Evolutionary conservation across 2,113 vertebrate genomes (phyloP).

Genomic region (Scortum barcoo): DNA sequence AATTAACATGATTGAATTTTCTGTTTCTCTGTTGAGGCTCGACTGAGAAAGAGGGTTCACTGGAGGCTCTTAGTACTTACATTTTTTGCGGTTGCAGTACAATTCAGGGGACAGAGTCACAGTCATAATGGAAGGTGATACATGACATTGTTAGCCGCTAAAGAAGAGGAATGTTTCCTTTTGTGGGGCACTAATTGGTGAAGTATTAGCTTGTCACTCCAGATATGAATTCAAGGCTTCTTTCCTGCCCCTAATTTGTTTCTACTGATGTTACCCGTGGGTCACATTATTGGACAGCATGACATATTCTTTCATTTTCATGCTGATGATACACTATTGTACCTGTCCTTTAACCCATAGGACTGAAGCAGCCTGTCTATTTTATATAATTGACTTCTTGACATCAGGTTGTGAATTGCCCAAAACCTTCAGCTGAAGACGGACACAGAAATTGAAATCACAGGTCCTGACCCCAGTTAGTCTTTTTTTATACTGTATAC

Average conservation of each 20-base stretch:
- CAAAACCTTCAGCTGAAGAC: background rate
- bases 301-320: conserved; percentile 32
- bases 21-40: conserved; percentile 50
- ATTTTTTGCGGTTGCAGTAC: background rate
- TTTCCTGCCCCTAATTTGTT: conserved; percentile 24
- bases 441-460: conserved; percentile 22
- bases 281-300: conserved; percentile 26
- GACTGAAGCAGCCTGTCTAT: conserved; percentile 5
- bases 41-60: conserved; percentile 32
- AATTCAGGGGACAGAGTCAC: background rate
- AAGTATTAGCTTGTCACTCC: conserved; percentile 4
- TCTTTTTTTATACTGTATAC: background rate
- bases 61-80: conserved; percentile 25
- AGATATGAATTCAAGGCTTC: conserved; percentile 10
- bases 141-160: background rate
- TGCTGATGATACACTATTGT: conserved; percentile 13
- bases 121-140: background rate
- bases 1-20: conserved; percentile 66
- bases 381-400: conserved; percentile 51
- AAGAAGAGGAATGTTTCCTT: background rate
- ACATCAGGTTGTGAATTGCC: conserved; percentile 10
- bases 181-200: background rate
- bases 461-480: conserved; percentile 15
- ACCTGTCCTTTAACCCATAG: conserved; percentile 10
- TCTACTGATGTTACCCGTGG: background rate